Base-by-base conservation (phyloP, 2,113 vertebrate genomes). In the Pyxicephalus adspersus region DNA sequence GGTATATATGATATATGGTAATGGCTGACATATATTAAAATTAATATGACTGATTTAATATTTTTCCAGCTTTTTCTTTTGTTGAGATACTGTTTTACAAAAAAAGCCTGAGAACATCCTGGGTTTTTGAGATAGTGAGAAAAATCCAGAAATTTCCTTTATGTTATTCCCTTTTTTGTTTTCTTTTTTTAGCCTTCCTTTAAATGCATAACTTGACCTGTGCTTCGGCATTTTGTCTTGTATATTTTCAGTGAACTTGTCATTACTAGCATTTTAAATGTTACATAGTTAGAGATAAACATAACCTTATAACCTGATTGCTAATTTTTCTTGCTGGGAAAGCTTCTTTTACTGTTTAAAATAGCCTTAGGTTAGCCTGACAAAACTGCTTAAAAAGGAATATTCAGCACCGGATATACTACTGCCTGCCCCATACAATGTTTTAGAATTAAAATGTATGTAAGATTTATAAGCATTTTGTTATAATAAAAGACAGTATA, bases 201-300 rank as follows among this genome's bases (percentile, higher is more conserved):
- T 86, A 86, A 83, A 77, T 80, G 54, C 87, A 85, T 88, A 88
- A 89, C 38, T 83, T 91, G 89, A 90, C 85, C 76, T 83, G 85
- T 84, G 86, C 52, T 86, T 89, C 90, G 91, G 89, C 87, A 87
- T 89, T 89, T 86, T 83, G 74, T 85, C 90, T 89, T 92, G 88
- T 90, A 85, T 70, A 29, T 84, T 83, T 83, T 85, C n/a, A 83
- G 87, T 70, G 87, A 86, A 77, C 85, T 89, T 88, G 88, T 91
- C 90, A 91, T 87, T 84, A 89, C 81, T 81, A 70, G 76, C 87
- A 86, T 86, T 89, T 77, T 51, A 84, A 78, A 86, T 88, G 64
- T 85, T 85, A 71, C 70, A 83, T 86, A 87, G 83, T 72, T 83
- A 83, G 78, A 89, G 90, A 92, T 92, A 92, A 90, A 89, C 88